These are phyloP conservation scores for Drosophila buzzatii DNA, from an alignment of 2,888 invertebrate species.

Conservation along the genomic window DNA sequence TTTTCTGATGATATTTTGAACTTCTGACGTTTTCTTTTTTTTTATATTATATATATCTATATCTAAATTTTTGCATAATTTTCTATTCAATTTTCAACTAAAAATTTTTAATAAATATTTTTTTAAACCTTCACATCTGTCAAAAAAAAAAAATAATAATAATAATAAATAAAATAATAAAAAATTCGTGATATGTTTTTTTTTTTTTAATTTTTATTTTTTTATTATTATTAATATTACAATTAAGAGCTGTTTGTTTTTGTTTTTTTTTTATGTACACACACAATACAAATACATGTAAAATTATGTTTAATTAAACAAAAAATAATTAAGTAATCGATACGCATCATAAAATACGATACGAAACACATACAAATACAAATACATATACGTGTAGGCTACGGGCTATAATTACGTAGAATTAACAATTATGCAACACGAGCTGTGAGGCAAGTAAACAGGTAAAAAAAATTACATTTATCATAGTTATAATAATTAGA, in stretches of 20 bases:
- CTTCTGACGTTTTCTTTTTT: no score
- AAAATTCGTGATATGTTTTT: neutral
- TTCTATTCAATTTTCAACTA: neutral
- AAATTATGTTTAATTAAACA: slow-evolving; percentile 69
- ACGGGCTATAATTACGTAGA: slow-evolving; percentile 57
- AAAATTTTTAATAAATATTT: neutral
- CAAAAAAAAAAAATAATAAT: no score
- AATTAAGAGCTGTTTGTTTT: slow-evolving; percentile 65
- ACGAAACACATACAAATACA: slow-evolving; percentile 41
- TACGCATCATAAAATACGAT: slow-evolving; percentile 32
- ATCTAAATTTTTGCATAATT: neutral
- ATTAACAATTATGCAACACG: slow-evolving; percentile 51
- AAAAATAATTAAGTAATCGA: slow-evolving; percentile 49
- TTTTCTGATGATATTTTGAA: no score
- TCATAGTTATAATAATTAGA: slow-evolving; percentile 42
- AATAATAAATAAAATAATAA: neutral
- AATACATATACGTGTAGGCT: slow-evolving; percentile 53
- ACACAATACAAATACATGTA: slow-evolving; percentile 58
- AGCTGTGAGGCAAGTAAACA: slow-evolving; percentile 57
- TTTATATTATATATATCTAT: neutral
- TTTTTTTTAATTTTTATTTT: slow-evolving; percentile 45
- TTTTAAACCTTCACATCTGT: no score
- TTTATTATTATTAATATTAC: slow-evolving; percentile 62
- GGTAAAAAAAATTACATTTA: slow-evolving; percentile 47
- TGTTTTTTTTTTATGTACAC: slow-evolving; percentile 64